A percentile compares a stretch with the other conserved stretches of the same genome.
phyloP scores from a whole-genome alignment of 2,888 invertebrate genomes.

The Amiota communis region DNA sequence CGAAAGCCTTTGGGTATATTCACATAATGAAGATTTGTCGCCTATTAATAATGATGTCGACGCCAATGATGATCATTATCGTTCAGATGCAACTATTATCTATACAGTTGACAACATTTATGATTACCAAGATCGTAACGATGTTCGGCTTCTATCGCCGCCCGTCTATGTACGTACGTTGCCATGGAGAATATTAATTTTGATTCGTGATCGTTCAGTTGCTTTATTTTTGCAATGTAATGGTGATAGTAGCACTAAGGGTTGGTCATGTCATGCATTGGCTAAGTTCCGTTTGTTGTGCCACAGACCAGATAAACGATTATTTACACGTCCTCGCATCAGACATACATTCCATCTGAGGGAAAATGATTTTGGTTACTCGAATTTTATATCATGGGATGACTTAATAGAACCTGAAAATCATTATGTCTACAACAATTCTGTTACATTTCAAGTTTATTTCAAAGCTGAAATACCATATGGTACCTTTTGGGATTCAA shows the following conservation, averaged over 20 bases:
- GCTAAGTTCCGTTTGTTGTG: conserved; percentile 93
- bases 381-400: conserved; percentile 96
- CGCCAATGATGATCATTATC: conserved; percentile 70
- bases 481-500: conserved; percentile 98
- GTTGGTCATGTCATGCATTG: conserved; percentile 98
- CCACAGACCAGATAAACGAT: conserved; percentile 90
- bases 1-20: conserved; percentile 60
- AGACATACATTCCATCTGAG: conserved; percentile 94
- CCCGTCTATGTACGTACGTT: conserved; percentile 95
- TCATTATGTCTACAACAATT: conserved; percentile 92
- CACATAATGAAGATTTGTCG: conserved; percentile 61
- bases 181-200: conserved; percentile 99
- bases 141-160: conserved; percentile 79
- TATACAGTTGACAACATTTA: conserved; percentile 91
- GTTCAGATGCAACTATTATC: conserved; percentile 88
- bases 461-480: conserved; percentile 92
- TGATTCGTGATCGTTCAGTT: conserved; percentile 80
- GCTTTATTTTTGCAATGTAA: conserved; percentile 96
- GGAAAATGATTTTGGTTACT: conserved; percentile 94
- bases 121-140: conserved; percentile 83
- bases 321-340: conserved; percentile 88
- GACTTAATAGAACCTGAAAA: conserved; percentile 93
- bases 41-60: conserved; percentile 54
- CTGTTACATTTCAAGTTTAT: conserved; percentile 85
- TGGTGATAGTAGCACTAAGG: conserved; percentile 94